phyloP scores from a whole-genome alignment of 2,888 invertebrate species.

The Patella caerulea region DNA sequence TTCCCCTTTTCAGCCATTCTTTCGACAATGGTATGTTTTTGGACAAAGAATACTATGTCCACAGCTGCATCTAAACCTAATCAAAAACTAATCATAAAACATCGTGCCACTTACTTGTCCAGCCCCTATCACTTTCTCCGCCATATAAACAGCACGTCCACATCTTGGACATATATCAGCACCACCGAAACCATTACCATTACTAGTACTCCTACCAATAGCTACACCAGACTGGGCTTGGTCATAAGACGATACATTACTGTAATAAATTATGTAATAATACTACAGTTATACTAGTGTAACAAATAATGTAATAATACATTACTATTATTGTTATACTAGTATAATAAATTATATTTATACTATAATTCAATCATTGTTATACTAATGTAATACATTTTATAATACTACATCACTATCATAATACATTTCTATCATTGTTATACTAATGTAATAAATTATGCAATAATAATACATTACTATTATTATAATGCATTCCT shows the following conservation, averaged over 20 bases:
- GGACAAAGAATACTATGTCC: too few species aligned
- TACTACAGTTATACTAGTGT: too few species aligned
- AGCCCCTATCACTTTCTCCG: constrained; percentile 93
- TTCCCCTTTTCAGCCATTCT: too few species aligned
- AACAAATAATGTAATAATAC: background rate
- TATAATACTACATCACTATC: too few species aligned
- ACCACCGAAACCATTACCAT: constrained; percentile 52
- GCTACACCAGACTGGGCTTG: constrained; percentile 49
- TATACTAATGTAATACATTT: too few species aligned
- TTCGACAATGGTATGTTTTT: too few species aligned
- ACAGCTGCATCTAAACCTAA: background rate
- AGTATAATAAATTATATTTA: too few species aligned
- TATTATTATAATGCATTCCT: too few species aligned
- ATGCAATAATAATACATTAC: too few species aligned
- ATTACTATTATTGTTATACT: background rate
- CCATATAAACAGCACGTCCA: constrained; percentile 93
- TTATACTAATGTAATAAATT: too few species aligned
- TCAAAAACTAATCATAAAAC: background rate
- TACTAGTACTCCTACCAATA: constrained; percentile 15
- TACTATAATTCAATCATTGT: too few species aligned
- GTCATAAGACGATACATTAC: constrained; percentile 49
- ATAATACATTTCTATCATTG: too few species aligned
- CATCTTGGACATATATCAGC: constrained; percentile 72
- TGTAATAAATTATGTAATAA: constrained; percentile 20
- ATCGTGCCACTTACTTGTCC: constrained; percentile 76